phyloP scores from a whole-genome alignment of 2,888 invertebrate species.

The Acanthococcus lagerstroemiae region DNA sequence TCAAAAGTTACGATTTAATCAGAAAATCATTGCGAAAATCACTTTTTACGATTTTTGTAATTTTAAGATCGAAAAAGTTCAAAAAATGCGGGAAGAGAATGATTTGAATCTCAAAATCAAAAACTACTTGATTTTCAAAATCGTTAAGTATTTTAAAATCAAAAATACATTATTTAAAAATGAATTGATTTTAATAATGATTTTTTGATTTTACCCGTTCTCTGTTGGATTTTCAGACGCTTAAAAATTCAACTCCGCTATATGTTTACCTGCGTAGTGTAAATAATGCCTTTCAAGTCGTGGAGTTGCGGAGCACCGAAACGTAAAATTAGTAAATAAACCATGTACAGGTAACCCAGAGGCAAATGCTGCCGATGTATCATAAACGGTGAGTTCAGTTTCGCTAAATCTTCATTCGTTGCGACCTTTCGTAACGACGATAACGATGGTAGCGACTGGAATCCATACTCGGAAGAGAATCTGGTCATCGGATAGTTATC shows the following conservation, averaged over 20 bases:
- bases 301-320: constrained; percentile 51
- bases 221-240: no score
- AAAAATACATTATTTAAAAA: no score
- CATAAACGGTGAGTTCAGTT: constrained; percentile 51
- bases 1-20: no score
- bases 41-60: no score
- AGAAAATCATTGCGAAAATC: no score
- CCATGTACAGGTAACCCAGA: constrained; percentile 56
- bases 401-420: constrained; percentile 45
- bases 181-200: no score
- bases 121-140: no score
- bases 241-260: background rate
- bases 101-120: no score
- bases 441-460: constrained; percentile 75
- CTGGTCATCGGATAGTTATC: constrained; percentile 67
- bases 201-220: no score
- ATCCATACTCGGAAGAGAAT: constrained; percentile 93
- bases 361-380: constrained; percentile 80
- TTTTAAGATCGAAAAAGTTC: no score
- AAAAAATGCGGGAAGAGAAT: no score
- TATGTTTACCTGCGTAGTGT: constrained; percentile 64
- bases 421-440: constrained; percentile 55
- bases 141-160: no score
- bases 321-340: constrained; percentile 52
- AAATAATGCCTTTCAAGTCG: constrained; percentile 60